Conservation (phyloP, 1,140 invertebrate genomes). For the Lepidotrigona ventralis region DNA sequence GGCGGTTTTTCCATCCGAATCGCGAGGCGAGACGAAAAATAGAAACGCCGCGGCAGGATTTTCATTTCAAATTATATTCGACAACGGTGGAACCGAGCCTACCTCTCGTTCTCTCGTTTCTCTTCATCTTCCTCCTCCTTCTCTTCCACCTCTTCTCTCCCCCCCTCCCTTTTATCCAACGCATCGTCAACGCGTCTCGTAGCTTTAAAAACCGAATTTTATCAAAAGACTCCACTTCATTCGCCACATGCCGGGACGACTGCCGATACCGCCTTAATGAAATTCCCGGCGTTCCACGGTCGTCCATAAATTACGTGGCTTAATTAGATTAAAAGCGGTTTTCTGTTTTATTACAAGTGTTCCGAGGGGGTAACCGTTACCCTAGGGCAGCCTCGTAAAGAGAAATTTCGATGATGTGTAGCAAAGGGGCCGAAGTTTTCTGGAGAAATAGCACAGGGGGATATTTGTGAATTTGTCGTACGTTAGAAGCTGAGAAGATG, state of each 20-base stretch:
- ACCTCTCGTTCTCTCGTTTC: not conserved
- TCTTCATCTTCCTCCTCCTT: too few relatives aligned
- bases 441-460: too few relatives aligned
- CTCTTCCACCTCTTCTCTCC: too few relatives aligned
- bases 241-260: not conserved
- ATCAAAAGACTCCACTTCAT: constrained; percentile 6
- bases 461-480: too few relatives aligned
- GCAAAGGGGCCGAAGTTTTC: not conserved
- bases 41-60: not conserved
- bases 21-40: constrained; percentile 2
- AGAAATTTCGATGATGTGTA: constrained; percentile 30
- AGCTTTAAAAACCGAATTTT: constrained; percentile 11
- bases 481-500: too few relatives aligned
- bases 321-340: constrained; percentile 42
- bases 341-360: constrained; percentile 1
- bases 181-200: not conserved
- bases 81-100: not conserved
- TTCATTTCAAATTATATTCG: constrained; percentile 17
- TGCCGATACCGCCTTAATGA: constrained; percentile 43
- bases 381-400: not conserved
- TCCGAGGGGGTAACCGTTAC: too few relatives aligned
- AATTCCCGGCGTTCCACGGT: constrained; percentile 17
- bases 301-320: constrained; percentile 36
- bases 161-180: too few relatives aligned
- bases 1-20: constrained; percentile 12